These are phyloP conservation scores for Poicephalus meyeri DNA, from an alignment of 2,113 vertebrate genomes.

Conservation along the genomic window DNA sequence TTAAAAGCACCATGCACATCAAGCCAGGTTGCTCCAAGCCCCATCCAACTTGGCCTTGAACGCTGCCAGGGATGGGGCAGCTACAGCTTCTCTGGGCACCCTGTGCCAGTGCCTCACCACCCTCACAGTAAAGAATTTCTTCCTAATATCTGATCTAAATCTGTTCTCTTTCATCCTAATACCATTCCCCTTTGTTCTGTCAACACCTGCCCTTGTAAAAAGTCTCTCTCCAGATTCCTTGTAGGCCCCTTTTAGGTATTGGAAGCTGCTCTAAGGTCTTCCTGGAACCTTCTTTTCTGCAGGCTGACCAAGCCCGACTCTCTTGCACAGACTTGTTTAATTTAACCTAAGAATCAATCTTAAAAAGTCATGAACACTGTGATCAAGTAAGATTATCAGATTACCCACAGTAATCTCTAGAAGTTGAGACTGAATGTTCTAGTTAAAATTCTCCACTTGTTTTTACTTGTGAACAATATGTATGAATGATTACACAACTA, in stretches of 20 bases:
- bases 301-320: background rate
- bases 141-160: background rate
- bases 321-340: constrained; percentile 14
- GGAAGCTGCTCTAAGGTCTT: background rate
- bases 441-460: constrained; percentile 10
- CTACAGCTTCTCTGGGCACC: background rate
- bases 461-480: constrained; percentile 8
- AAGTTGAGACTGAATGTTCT: background rate
- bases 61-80: background rate
- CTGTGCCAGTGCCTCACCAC: background rate
- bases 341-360: background rate
- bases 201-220: background rate
- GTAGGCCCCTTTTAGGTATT: background rate
- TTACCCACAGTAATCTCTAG: background rate
- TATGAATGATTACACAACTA: background rate
- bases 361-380: background rate
- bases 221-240: background rate
- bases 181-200: background rate
- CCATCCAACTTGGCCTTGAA: background rate
- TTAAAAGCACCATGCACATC: too few species aligned
- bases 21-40: background rate
- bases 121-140: background rate
- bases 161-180: background rate
- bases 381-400: background rate
- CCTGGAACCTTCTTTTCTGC: background rate